These are phyloP conservation scores for Stegostoma tigrinum DNA, from an alignment of 2,113 vertebrate genomes.

Conservation along the genomic window DNA sequence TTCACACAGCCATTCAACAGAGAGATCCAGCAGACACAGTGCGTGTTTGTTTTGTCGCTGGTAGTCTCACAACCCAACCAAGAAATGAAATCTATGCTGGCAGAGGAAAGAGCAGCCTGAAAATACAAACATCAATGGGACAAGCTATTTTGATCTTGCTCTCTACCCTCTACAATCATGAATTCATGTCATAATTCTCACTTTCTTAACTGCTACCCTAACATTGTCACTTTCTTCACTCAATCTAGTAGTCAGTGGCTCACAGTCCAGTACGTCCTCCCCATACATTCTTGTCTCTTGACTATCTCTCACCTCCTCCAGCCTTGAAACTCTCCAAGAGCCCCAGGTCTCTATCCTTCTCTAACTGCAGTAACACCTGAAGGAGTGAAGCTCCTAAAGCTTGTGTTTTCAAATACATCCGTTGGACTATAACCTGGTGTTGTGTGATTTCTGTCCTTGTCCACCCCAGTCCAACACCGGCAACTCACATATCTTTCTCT, in stretches of 20 bases:
- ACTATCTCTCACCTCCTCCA: neutral
- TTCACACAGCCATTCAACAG: neutral
- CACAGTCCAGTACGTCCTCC: neutral
- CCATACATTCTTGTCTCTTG: neutral
- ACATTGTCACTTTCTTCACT: no score
- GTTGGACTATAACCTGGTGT: no score
- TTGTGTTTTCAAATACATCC: no score
- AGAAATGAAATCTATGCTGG: neutral
- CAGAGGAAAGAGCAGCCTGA: neutral
- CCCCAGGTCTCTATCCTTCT: neutral
- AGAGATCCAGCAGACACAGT: neutral
- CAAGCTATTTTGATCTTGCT: neutral
- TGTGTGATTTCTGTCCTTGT: no score
- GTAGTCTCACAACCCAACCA: neutral
- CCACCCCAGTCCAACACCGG: no score
- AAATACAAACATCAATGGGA: neutral
- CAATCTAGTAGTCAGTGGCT: no score
- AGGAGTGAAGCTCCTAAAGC: no score
- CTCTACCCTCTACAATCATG: neutral
- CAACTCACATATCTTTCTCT: no score
- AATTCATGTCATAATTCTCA: neutral
- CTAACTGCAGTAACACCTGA: no score
- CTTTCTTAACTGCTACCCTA: no score
- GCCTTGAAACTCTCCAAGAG: neutral
- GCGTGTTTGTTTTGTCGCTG: neutral